Evolutionary conservation across 2,888 invertebrate species (phyloP), one percentile per base, ranked within the genome.

Genomic region (Machimus atricapillus): DNA sequence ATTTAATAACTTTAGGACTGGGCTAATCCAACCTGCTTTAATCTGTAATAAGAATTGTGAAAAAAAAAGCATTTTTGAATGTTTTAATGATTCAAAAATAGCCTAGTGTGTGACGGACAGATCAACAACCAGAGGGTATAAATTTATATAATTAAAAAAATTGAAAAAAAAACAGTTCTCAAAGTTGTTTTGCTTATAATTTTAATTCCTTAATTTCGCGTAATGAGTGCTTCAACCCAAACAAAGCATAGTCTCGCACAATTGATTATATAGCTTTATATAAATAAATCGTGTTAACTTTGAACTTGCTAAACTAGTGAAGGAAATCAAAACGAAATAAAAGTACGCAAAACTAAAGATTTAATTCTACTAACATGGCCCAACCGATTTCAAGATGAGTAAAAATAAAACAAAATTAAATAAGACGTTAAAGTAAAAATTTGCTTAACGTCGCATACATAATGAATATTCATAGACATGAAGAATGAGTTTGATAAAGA

Each of bases 321-420:
- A 34, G 34, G 9, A 76, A 76, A 76, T 66, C 9, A 37, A 19
- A 76, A 34, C 14, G 76, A 5, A 37, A 37, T 8, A 52, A 52
- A 52, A 34, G 27, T 76, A 76, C 9, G 34, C 52, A 58, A 87
- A 87, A 78, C 34, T 4, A 43, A 83, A 85, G 37, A 73, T 86
- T 43, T 74, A 87, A 37, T 56, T 58, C 66, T 66, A 66, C 66
- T 7, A 27, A 23, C 27, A 23, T 66, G 66, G 23, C 66, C 19
- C 19, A 66, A 66, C 66, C n/a, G 31, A 86, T 73, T 66, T 43
- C 16, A 12, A 23, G 23, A 66, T 66, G 66, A 40, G n/a, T 16
- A 73, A 31, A 78, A 78, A 79, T 58, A 56, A 77, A 86, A 74
- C 52, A 34, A 82, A 78, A 73, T 87, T 40, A 85, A 78, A 79